These are phyloP conservation scores for Drosophila santomea DNA, from an alignment of 1,140 invertebrate species.

Conservation along the genomic window DNA sequence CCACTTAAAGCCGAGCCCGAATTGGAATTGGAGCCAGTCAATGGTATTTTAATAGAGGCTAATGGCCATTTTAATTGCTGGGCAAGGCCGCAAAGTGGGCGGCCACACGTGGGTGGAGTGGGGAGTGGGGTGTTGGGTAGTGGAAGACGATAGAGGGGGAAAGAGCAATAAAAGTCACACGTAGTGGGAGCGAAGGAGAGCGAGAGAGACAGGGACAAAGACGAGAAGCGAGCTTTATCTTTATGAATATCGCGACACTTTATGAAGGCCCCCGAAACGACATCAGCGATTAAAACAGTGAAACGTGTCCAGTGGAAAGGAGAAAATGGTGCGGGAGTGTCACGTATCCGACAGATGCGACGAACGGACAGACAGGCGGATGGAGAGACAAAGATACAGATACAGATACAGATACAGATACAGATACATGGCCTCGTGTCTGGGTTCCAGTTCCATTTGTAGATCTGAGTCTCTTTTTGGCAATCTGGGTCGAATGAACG, in stretches of 20 bases:
- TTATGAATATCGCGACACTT: constrained; percentile 72
- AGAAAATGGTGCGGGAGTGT: constrained; percentile 18
- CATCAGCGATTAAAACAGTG: constrained; percentile 45
- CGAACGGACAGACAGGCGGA: constrained; percentile 7
- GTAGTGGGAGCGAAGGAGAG: no score
- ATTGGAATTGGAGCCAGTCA: constrained; percentile 31
- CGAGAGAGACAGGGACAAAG: neutral
- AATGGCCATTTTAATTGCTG: constrained; percentile 64
- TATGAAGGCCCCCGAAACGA: constrained; percentile 61
- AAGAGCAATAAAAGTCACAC: constrained; percentile 48
- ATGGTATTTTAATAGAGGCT: constrained; percentile 68
- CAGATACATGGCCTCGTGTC: constrained; percentile 4
- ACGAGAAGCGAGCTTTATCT: constrained; percentile 49
- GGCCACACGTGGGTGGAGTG: neutral
- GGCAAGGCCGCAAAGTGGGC: constrained; percentile 21
- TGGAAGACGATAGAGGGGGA: neutral
- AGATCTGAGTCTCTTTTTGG: neutral
- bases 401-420: constrained; percentile 13
- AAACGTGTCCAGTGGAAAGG: constrained; percentile 50
- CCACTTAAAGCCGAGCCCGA: constrained; percentile 43
- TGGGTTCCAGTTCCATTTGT: constrained; percentile 10
- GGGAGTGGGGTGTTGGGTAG: neutral
- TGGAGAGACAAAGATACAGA: constrained; percentile 13
- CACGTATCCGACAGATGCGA: constrained; percentile 54
- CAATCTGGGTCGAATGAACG: constrained; percentile 1